Evolutionary conservation across 2,888 invertebrate genomes (phyloP), one percentile per base, ranked within the genome.

Genomic region (Phyto melanocephala): DNA sequence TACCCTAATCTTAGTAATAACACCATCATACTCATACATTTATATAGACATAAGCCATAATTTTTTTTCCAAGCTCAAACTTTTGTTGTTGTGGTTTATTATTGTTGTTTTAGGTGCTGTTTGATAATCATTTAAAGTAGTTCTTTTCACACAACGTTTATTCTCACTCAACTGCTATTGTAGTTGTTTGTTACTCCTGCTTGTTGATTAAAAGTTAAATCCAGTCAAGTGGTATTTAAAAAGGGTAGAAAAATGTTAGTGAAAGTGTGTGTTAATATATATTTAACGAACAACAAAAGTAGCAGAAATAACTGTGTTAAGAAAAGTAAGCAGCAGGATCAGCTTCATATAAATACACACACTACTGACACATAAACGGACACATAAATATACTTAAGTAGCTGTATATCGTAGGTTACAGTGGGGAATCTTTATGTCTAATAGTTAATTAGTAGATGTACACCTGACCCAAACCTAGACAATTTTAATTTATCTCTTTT

Each of bases 181-280:
- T 40, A 62, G 24, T 4, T 65, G 11, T 45, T n/a, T 33, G 50
- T 50, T 24, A 40, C 35, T 50, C 13, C 42, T 70, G 52, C 54
- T 70, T 45, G 54, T 71, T 52, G 60, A 68, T 62, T 68, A 52
- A 5, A 71, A 71, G 62, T 74, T 72, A 62, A 77, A 72, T 77
- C 54, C 54, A 71, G 70, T 76, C 80, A 80, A 80, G 76, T 71
- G 24, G 65, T 77, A 37, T 42, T 40, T 60, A 10, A 11, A 40
- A 67, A 76, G 35, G 60, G 56, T 52, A 60, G 1, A 28, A 42
- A 56, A 67, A 35, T 56, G 50, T 62, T 71, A 24, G 42, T 3
- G 24, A 28, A 17, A 13, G 20, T 8, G 1, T 7, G 40, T 40
- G 11, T 68, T 15, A 50, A 37, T 37, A n/a, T n/a, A n/a, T n/a